Evolutionary conservation across 2,797 vertebrate species (phyloP).

Genomic region (Sphenodon punctatus): DNA sequence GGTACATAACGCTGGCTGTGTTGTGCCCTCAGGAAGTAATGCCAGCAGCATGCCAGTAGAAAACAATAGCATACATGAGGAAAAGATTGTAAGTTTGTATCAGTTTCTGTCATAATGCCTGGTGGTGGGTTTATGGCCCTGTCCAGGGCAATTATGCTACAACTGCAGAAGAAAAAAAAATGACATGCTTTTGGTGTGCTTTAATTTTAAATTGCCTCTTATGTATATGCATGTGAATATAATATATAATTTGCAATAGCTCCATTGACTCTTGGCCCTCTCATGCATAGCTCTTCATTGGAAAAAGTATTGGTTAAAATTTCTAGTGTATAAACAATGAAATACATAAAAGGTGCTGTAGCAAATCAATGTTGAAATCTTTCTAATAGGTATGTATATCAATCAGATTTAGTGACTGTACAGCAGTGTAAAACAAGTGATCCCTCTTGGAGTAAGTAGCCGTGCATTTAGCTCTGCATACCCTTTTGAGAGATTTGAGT

Average conservation of each 20-base stretch:
- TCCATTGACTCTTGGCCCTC: neutral
- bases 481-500: conserved; percentile 53
- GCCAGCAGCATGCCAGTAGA: conserved; percentile 82
- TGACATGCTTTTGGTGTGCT: neutral
- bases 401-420: conserved; percentile 78
- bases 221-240: conserved; percentile 29
- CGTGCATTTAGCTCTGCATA: conserved; percentile 45
- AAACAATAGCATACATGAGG: conserved; percentile 83
- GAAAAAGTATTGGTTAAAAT: neutral
- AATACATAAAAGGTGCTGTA: neutral
- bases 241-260: neutral
- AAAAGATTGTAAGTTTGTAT: conserved; percentile 89
- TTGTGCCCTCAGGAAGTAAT: conserved; percentile 72
- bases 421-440: conserved; percentile 75
- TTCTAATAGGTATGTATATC: conserved; percentile 67
- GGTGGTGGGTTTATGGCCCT: conserved; percentile 68
- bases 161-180: neutral
- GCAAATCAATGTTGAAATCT: conserved; percentile 32
- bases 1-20: conserved; percentile 77
- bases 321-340: neutral
- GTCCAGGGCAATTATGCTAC: neutral
- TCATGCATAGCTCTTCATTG: neutral
- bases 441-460: conserved; percentile 76
- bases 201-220: too few relatives aligned
- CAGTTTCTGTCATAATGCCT: conserved; percentile 55